These are phyloP conservation scores for Shinisaurus crocodilurus DNA, from an alignment of 2,113 vertebrate genomes.

Conservation along the genomic window DNA sequence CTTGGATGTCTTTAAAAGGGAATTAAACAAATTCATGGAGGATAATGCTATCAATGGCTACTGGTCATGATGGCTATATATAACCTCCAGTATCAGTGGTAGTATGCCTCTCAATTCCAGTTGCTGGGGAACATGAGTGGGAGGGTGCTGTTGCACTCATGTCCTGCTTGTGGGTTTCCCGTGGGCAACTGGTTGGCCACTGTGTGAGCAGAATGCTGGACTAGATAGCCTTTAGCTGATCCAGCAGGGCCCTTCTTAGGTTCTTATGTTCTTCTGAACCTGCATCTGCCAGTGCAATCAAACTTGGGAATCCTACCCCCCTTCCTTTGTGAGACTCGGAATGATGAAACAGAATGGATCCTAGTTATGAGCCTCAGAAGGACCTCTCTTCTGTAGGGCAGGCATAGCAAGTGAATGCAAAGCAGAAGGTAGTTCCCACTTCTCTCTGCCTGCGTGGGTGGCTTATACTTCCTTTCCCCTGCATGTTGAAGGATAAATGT, in stretches of 20 bases:
- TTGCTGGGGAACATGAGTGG: background rate
- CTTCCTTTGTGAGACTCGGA: background rate
- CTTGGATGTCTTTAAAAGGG: background rate
- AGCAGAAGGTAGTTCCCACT: background rate
- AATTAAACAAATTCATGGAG: background rate
- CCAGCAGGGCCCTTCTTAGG: background rate
- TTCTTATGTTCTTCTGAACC: background rate
- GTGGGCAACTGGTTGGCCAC: background rate
- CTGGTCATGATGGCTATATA: background rate
- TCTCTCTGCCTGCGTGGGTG: background rate
- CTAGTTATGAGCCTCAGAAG: background rate
- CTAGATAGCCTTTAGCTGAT: background rate
- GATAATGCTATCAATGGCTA: background rate
- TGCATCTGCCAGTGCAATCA: background rate
- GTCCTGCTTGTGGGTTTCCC: background rate
- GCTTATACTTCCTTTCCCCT: background rate
- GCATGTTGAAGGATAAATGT: background rate
- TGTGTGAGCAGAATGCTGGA: background rate
- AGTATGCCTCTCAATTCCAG: background rate
- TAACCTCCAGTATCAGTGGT: background rate
- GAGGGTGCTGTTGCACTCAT: background rate
- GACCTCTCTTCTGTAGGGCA: background rate
- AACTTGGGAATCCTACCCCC: background rate
- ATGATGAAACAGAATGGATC: background rate
- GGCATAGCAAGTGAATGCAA: background rate